These are phyloP conservation scores for Stylophora pistillata DNA, from an alignment of 64 coral and sea anemone genomes.

Conservation along the genomic window DNA sequence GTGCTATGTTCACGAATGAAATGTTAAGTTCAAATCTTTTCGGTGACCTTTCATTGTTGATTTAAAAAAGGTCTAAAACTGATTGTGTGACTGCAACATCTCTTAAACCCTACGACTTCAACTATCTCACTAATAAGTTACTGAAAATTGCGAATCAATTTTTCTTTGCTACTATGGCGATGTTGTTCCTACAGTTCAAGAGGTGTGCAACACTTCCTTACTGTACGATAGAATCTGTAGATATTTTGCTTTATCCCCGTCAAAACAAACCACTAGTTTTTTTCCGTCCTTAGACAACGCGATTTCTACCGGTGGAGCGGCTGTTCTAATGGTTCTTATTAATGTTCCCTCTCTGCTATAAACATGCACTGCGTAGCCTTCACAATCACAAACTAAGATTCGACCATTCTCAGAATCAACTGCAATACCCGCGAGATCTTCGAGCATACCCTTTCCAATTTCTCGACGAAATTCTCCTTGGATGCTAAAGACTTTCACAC, in stretches of 20 bases:
- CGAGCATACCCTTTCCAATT: constrained; percentile 16
- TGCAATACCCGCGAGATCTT: constrained; percentile 8
- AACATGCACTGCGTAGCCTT: constrained; percentile 4
- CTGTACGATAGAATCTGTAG: constrained; percentile 12
- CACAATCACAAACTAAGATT: constrained; percentile 18
- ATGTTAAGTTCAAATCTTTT: no score
- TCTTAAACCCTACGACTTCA: no score
- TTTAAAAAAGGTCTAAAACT: no score
- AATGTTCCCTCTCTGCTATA: constrained; percentile 13
- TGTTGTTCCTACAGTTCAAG: neutral
- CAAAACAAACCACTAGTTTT: constrained; percentile 16
- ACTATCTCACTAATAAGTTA: no score
- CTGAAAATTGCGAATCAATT: no score
- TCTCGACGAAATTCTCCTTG: constrained; percentile 15
- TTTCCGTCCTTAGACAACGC: constrained; percentile 1
- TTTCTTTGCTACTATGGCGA: no score
- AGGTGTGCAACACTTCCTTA: neutral
- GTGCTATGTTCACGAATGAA: no score
- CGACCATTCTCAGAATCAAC: neutral
- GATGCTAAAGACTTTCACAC: constrained; percentile 9
- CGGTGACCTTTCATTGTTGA: no score
- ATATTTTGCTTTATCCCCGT: constrained; percentile 20
- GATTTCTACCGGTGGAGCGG: constrained; percentile 19
- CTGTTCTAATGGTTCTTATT: constrained; percentile 2
- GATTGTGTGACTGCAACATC: no score